Evolutionary conservation across 2,888 invertebrate genomes (phyloP), one percentile per base, ranked within the genome.

Genomic region (Tethea ocularis): DNA sequence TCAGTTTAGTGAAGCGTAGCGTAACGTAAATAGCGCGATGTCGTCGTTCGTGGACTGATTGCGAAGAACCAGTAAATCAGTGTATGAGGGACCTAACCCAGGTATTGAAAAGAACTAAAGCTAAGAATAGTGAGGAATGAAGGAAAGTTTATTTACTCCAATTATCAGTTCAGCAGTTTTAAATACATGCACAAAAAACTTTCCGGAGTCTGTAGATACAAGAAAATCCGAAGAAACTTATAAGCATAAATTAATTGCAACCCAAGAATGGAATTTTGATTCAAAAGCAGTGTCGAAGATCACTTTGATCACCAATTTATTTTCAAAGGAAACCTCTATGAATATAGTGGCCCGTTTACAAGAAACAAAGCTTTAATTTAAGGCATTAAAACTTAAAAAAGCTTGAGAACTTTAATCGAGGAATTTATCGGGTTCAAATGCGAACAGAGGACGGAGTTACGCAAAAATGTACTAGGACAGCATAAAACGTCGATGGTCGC

Each of bases 1-100:
- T 78, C 77, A 76, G 80, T 75, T 78, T 82, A 86, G 84, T 84
- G 82, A 82, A 80, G 80, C 84, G 82, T 86, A 79, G 73, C 84
- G 78, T 82, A 88, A 87, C 84, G 78, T 82, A 88, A 87, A 86
- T 85, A 88, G 85, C 75, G 77, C 67, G 67, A 64, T 62, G 70
- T 61, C 63, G 70, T 60, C 63, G 41, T 41, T 41, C 8, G 41
- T 46, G 20, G 46, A 46, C 46, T 46, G 17, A 46, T 46, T n/a
- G n/a, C 38, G 38, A 38, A 38, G n/a, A 38, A 38, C 5, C 38
- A 38, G 26, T 26, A 26, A 8, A 33, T 33, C 33, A 33, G 33
- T 33, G 33, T 26, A 26, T 26, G 26, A 3, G 26, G 7, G 26
- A 7, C 3, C 2, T 24, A 24, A 7, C 2, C 26, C 5, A 26